These are phyloP conservation scores for Sarcophaga subvicina DNA, from an alignment of 2,888 invertebrate genomes.

Conservation along the genomic window DNA sequence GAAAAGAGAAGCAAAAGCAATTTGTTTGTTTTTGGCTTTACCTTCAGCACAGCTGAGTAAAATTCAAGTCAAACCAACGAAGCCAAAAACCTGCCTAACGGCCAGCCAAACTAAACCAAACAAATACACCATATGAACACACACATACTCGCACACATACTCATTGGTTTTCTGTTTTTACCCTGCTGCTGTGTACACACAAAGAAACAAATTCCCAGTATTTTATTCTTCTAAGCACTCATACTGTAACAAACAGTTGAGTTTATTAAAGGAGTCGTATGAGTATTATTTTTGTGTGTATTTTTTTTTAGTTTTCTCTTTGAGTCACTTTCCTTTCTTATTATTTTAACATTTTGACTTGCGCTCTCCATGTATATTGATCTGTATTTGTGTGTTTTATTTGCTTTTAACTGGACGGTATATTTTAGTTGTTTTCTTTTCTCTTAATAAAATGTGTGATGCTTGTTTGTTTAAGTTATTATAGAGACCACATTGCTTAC, in stretches of 20 bases:
- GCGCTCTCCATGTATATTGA: conserved; percentile 70
- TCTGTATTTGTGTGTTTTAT: conserved; percentile 26
- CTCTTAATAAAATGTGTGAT: neutral
- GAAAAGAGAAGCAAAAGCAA: neutral
- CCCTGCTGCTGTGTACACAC: too few relatives aligned
- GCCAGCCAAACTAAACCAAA: neutral
- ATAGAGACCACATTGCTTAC: too few relatives aligned
- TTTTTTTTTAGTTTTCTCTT: neutral
- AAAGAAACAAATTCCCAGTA: conserved; percentile 32
- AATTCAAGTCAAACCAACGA: conserved; percentile 50
- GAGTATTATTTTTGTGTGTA: conserved; percentile 9
- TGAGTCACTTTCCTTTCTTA: conserved; percentile 9
- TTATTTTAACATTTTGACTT: conserved; percentile 60
- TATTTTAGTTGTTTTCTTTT: neutral
- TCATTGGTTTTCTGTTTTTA: neutral
- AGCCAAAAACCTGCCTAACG: conserved; percentile 26
- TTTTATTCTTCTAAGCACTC: conserved; percentile 11
- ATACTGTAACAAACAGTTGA: neutral
- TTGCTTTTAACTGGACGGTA: neutral
- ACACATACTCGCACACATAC: conserved; percentile 13
- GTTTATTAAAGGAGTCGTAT: neutral
- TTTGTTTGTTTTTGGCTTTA: conserved; percentile 38
- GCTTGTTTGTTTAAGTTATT: neutral
- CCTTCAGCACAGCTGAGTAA: conserved; percentile 55
- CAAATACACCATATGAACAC: neutral